A percentile compares a stretch with the other conserved stretches of the same genome.
Conservation (phyloP, 2,797 vertebrate species). For the Eulemur coronatus region DNA sequence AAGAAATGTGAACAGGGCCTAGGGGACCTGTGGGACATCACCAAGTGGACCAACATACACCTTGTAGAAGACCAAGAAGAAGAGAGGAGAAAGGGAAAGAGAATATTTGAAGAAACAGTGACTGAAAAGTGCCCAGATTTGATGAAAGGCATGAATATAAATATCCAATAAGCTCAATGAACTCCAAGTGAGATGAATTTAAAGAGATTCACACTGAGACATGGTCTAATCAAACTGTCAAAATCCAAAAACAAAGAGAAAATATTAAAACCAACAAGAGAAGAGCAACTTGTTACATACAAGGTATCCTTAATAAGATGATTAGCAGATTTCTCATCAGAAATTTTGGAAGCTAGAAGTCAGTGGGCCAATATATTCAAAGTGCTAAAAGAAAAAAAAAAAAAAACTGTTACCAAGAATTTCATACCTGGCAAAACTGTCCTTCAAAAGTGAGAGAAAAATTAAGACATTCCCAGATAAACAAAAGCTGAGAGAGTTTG, state of each 20-base stretch:
- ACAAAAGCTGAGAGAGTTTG: not conserved
- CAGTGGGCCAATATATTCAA: not conserved
- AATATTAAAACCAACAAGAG: not conserved
- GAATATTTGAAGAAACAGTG: not conserved
- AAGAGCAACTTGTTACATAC: not conserved
- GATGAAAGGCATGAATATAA: not conserved
- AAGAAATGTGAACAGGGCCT: not conserved
- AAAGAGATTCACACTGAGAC: not conserved
- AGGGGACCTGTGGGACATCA: not conserved
- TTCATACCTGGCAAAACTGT: not conserved
- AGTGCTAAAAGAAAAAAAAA: not conserved
- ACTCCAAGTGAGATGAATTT: too few relatives aligned
- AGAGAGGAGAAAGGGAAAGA: not conserved
- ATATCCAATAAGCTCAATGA: not conserved
- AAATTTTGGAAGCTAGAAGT: not conserved
- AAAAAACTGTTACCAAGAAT: not conserved
- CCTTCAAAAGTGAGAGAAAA: not conserved
- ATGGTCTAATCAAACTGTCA: not conserved
- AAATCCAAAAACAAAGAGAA: not conserved
- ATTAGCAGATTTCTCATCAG: not conserved
- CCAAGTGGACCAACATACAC: not conserved
- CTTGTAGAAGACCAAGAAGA: not conserved
- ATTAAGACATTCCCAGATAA: not conserved
- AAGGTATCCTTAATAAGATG: not conserved
- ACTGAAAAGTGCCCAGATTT: not conserved